Percentiles rank a stretch among this genome's conserved stretches.
phyloP scores from a whole-genome alignment of 2,888 invertebrate species.

The Caenorhabditis drosophilae region DNA sequence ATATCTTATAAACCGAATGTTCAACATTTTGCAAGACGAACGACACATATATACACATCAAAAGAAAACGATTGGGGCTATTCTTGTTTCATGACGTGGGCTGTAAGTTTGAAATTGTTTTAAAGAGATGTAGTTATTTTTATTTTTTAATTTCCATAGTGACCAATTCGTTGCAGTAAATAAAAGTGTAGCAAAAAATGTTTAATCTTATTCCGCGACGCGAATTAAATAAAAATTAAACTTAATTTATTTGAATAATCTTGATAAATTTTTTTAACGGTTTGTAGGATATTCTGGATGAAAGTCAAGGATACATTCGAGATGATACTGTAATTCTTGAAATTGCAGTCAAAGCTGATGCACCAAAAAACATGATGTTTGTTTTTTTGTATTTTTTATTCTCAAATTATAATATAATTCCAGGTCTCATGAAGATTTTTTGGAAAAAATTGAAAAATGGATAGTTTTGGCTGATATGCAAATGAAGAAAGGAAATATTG shows the following conservation, averaged over 20 bases:
- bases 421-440: constrained; percentile 64
- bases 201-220: no score
- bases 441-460: constrained; percentile 68
- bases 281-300: constrained; percentile 80
- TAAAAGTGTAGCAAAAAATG: no score
- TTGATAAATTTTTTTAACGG: no score
- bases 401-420: constrained; percentile 9
- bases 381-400: constrained; percentile 25
- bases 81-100: constrained; percentile 93
- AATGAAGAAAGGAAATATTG: constrained; percentile 62
- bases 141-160: background rate
- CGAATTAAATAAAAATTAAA: no score
- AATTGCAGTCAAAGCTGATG: constrained; percentile 75
- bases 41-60: constrained; percentile 93
- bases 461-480: constrained; percentile 68
- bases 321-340: constrained; percentile 90
- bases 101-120: constrained; percentile 43
- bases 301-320: constrained; percentile 85
- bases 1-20: constrained; percentile 87
- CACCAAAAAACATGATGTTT: constrained; percentile 74
- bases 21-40: constrained; percentile 73
- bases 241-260: no score
- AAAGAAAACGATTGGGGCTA: constrained; percentile 92
- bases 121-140: no score
- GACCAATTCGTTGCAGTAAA: no score